A percentile compares a stretch with the other conserved stretches of the same genome.
Conservation (phyloP, 2,797 vertebrate genomes). For the Rhinogobio ventralis region DNA sequence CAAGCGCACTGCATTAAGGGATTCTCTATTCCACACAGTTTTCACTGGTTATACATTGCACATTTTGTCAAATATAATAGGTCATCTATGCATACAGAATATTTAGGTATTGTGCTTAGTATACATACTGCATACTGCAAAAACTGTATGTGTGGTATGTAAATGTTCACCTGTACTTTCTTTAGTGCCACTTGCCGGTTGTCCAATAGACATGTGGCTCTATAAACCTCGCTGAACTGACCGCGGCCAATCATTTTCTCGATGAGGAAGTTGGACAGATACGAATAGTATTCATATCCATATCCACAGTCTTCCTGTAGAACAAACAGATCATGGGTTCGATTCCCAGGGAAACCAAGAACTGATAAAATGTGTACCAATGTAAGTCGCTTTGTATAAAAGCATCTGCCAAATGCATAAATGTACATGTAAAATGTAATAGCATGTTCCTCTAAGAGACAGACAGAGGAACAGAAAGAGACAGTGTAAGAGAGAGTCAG, state of each 20-base stretch:
- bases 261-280: slow-evolving; percentile 87
- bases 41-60: background rate
- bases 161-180: slow-evolving; percentile 88
- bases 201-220: slow-evolving; percentile 89
- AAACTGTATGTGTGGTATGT: background rate
- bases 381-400: background rate
- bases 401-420: background rate
- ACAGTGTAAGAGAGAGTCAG: slow-evolving; percentile 21
- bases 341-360: background rate
- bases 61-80: background rate
- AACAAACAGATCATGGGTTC: background rate
- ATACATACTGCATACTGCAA: background rate
- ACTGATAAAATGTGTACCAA: background rate
- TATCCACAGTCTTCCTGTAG: slow-evolving; percentile 61
- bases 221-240: slow-evolving; percentile 95
- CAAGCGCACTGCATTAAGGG: background rate
- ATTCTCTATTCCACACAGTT: background rate
- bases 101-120: background rate
- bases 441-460: slow-evolving; percentile 20
- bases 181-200: slow-evolving; percentile 90
- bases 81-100: background rate
- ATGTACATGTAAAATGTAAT: background rate
- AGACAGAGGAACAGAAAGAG: slow-evolving; percentile 15
- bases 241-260: slow-evolving; percentile 94
- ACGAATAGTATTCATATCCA: slow-evolving; percentile 82